phyloP scores from a whole-genome alignment of 2,113 vertebrate species.

The Carassius carassius region DNA sequence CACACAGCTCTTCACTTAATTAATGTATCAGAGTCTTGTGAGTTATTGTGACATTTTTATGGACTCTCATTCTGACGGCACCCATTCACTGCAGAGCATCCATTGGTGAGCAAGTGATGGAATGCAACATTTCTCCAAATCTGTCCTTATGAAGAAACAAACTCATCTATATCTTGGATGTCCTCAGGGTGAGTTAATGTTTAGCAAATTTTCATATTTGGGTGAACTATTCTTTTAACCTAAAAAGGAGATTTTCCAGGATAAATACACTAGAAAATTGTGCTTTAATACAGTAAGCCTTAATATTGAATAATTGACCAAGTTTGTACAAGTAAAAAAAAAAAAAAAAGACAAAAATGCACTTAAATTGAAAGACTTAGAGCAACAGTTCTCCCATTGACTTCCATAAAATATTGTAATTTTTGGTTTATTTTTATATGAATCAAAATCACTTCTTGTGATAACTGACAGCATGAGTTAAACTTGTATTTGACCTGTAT shows the following conservation, averaged over 20 bases:
- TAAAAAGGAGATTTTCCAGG: not conserved
- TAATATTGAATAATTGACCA: not conserved
- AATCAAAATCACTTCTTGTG: not conserved
- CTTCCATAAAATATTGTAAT: not conserved
- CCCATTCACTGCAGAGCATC: not conserved
- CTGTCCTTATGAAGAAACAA: not conserved
- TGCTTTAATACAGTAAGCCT: not conserved
- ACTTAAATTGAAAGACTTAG: not conserved
- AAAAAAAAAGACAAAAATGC: not conserved
- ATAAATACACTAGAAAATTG: conserved; percentile 3
- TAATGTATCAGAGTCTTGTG: too few species aligned
- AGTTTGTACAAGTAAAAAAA: too few species aligned
- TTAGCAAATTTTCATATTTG: too few species aligned
- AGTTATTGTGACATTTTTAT: too few species aligned
- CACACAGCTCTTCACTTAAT: too few species aligned
- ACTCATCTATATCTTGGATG: too few species aligned
- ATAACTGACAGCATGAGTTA: not conserved
- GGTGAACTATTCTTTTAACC: not conserved
- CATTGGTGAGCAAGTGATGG: not conserved
- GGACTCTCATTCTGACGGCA: not conserved
- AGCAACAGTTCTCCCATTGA: not conserved
- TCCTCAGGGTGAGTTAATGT: too few species aligned
- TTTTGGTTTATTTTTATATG: not conserved
- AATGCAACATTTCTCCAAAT: not conserved
- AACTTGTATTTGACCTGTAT: not conserved